Conservation (phyloP, 1,140 invertebrate species). For the Latrodectus geometricus region DNA sequence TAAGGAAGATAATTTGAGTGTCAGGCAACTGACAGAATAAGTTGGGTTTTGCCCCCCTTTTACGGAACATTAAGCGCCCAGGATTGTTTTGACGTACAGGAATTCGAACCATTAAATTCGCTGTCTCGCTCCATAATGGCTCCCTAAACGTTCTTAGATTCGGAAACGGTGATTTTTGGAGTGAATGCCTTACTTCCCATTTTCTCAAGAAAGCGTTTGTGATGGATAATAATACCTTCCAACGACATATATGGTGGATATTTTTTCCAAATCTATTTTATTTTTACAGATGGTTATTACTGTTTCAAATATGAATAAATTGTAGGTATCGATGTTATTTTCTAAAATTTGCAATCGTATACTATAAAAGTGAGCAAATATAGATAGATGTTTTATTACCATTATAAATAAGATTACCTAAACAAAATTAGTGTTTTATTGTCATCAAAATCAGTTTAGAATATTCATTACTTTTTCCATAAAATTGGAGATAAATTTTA, state of each 20-base stretch:
- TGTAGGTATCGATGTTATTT: too few relatives aligned
- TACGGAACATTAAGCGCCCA: slow-evolving; percentile 33
- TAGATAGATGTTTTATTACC: too few relatives aligned
- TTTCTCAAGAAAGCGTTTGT: slow-evolving; percentile 4
- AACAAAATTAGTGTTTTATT: too few relatives aligned
- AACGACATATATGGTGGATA: slow-evolving; percentile 5
- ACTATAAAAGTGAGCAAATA: too few relatives aligned
- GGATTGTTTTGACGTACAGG: slow-evolving; percentile 37
- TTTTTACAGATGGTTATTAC: neutral
- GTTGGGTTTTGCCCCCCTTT: neutral
- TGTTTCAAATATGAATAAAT: too few relatives aligned
- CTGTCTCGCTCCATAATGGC: slow-evolving; percentile 23
- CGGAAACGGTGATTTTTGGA: slow-evolving; percentile 14
- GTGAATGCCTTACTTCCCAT: neutral
- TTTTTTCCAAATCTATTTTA: neutral
- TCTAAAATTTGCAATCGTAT: too few relatives aligned
- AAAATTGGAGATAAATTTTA: too few relatives aligned
- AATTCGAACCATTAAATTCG: slow-evolving; percentile 24
- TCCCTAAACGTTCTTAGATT: slow-evolving; percentile 23
- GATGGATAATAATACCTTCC: slow-evolving; percentile 16
- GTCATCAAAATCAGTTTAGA: too few relatives aligned
- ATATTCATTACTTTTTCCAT: too few relatives aligned
- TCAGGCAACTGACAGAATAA: slow-evolving; percentile 24
- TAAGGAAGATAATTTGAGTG: slow-evolving; percentile 31
- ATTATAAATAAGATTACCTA: too few relatives aligned